phyloP scores from a whole-genome alignment of 2,113 vertebrate species.

The Polypterus bichir region DNA sequence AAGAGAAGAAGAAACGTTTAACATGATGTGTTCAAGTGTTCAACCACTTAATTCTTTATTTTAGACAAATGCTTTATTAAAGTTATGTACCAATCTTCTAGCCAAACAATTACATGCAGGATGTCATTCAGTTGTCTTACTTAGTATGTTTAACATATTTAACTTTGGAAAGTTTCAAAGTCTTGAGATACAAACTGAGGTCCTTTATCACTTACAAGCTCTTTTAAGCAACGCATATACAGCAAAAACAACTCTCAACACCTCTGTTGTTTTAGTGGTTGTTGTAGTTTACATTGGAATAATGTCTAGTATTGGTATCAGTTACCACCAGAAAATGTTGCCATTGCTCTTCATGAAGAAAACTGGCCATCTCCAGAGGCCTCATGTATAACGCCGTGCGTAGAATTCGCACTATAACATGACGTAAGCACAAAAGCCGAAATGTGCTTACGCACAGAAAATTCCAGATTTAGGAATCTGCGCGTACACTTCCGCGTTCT shows the following conservation, averaged over 20 bases:
- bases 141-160: slow-evolving; percentile 4
- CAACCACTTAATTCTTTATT: neutral
- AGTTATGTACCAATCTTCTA: slow-evolving; percentile 1
- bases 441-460: no score
- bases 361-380: slow-evolving; percentile 15
- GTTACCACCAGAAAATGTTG: slow-evolving; percentile 12
- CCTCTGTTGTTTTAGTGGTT: slow-evolving; percentile 5
- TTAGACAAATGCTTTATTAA: slow-evolving; percentile 2
- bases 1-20: no score
- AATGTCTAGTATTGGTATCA: slow-evolving; percentile 10
- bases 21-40: no score
- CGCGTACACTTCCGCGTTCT: no score
- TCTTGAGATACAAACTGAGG: neutral
- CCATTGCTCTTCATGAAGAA: slow-evolving; percentile 10
- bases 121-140: neutral
- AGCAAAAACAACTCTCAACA: neutral
- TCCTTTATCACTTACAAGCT: neutral
- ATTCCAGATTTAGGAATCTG: no score
- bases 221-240: slow-evolving; percentile 2
- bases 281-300: slow-evolving; percentile 5
- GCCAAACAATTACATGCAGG: neutral
- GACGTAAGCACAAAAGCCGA: no score
- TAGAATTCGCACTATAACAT: no score
- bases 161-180: neutral
- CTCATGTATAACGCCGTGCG: slow-evolving; percentile 6